These are phyloP conservation scores for Drosophila lini DNA, from an alignment of 1,140 invertebrate genomes.

Conservation along the genomic window DNA sequence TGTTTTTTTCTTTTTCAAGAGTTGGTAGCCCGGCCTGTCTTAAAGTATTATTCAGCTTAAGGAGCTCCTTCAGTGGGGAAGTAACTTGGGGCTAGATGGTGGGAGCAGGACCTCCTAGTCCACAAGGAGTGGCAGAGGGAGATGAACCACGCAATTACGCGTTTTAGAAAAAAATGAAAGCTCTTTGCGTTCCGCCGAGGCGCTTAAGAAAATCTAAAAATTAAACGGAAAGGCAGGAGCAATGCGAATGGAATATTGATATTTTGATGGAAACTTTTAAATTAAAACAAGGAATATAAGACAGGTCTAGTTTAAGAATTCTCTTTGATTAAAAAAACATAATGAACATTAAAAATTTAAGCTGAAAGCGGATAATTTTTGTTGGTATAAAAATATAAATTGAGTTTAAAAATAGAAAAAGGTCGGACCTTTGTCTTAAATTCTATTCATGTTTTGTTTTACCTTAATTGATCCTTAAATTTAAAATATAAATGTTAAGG, in stretches of 20 bases:
- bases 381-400: neutral
- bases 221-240: conserved; percentile 35
- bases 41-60: conserved; percentile 78
- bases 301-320: neutral
- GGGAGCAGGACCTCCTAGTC: neutral
- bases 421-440: neutral
- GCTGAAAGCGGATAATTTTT: neutral
- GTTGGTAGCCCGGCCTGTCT: conserved; percentile 55
- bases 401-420: neutral
- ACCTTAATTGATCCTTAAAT: neutral
- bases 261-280: conserved; percentile 3
- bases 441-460: neutral
- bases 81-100: conserved; percentile 22
- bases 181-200: conserved; percentile 33
- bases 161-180: conserved; percentile 40
- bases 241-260: conserved; percentile 43
- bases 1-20: conserved; percentile 32
- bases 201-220: conserved; percentile 70
- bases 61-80: conserved; percentile 1
- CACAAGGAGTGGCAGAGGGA: neutral
- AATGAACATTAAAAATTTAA: neutral
- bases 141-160: conserved; percentile 70
- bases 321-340: neutral
- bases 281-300: neutral
- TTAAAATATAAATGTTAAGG: neutral